phyloP scores from a whole-genome alignment of 1,140 invertebrate genomes.

The Notospermus geniculatus region DNA sequence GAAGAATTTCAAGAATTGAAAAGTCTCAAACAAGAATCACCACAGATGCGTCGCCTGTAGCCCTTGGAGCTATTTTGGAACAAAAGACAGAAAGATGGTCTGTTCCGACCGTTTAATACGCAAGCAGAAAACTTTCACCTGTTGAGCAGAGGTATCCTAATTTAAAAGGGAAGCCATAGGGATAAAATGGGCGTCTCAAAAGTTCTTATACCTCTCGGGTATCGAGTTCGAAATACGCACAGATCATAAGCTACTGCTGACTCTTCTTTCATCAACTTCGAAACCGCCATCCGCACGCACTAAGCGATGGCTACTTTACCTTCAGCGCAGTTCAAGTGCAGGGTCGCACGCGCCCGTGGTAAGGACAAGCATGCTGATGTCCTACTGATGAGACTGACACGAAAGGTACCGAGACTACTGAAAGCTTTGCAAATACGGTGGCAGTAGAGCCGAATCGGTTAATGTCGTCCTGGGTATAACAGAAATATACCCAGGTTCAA shows the following conservation, averaged over 20 bases:
- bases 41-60: not conserved
- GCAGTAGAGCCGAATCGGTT: no score
- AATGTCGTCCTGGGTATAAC: no score
- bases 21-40: not conserved
- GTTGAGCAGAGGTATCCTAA: not conserved
- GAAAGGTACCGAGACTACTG: no score
- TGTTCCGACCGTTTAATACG: not conserved
- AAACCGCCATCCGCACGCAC: not conserved
- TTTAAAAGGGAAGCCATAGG: not conserved
- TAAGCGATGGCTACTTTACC: slow-evolving; percentile 9
- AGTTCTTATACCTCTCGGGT: not conserved
- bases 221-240: not conserved
- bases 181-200: not conserved
- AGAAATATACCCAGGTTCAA: no score
- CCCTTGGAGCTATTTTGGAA: not conserved
- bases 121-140: not conserved
- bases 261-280: not conserved
- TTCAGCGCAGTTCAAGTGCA: slow-evolving; percentile 16
- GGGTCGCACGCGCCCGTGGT: slow-evolving; percentile 20
- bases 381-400: no score
- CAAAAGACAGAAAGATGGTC: not conserved
- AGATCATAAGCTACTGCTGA: slow-evolving; percentile 8
- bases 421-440: no score
- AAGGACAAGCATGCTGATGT: slow-evolving; percentile 20
- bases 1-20: not conserved